These are phyloP conservation scores for Lumbricus terrestris DNA, from an alignment of 2,888 invertebrate species.

Conservation along the genomic window DNA sequence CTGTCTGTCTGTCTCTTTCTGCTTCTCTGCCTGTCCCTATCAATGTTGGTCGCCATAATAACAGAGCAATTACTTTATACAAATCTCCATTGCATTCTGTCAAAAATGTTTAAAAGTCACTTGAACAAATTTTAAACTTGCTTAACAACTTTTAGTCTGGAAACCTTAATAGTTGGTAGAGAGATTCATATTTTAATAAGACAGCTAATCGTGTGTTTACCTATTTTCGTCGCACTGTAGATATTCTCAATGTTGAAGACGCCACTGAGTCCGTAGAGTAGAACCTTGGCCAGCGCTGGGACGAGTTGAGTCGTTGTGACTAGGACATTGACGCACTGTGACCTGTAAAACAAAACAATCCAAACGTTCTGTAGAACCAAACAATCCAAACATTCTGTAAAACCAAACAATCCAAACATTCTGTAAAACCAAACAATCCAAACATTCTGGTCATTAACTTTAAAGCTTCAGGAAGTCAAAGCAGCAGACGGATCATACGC, in stretches of 20 bases:
- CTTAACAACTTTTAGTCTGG: too few relatives aligned
- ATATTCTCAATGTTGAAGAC: conserved; percentile 96
- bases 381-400: neutral
- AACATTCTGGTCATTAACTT: neutral
- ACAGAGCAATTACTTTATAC: too few relatives aligned
- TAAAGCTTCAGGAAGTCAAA: too few relatives aligned
- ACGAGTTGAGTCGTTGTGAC: conserved; percentile 94
- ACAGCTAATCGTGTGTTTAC: conserved; percentile 60
- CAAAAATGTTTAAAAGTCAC: too few relatives aligned
- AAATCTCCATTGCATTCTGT: too few relatives aligned
- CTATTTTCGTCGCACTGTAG: conserved; percentile 95
- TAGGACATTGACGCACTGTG: conserved; percentile 89
- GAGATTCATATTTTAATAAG: too few relatives aligned
- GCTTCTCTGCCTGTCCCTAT: too few relatives aligned
- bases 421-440: neutral
- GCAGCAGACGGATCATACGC: too few relatives aligned
- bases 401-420: neutral
- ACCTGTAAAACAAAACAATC: conserved; percentile 48
- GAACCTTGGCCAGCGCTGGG: conserved; percentile 88
- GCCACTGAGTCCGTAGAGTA: conserved; percentile 90
- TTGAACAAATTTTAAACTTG: too few relatives aligned
- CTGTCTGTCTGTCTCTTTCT: too few relatives aligned
- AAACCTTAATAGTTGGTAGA: too few relatives aligned
- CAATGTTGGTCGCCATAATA: too few relatives aligned
- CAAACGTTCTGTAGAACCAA: neutral